Evolutionary conservation across 1,140 invertebrate species (phyloP), one percentile per base, ranked within the genome.

Genomic region (Lepidurus packardi): DNA sequence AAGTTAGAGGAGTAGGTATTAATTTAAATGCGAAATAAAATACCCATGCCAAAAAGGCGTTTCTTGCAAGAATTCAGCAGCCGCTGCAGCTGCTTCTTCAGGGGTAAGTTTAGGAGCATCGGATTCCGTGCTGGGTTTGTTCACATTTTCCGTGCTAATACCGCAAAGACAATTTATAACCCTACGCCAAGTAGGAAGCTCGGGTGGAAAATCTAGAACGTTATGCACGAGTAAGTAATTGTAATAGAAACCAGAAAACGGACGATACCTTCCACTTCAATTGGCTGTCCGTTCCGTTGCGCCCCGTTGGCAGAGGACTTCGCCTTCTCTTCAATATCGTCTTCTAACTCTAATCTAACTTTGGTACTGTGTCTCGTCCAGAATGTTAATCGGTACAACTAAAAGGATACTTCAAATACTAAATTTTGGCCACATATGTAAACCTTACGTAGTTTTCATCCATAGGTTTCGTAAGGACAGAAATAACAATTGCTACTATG

Each of bases 381-480:
- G 34, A 41, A 75, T 7, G 74, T 42, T 42, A 43, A 11, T 9
- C 74, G 8, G n/a, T 75, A 9, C 10, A 42, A 43, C 43, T 42
- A 75, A 21, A 75, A 7, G 1, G 16, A 13, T 25, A 0, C 65
- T 24, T 73, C 2, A 73, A 16, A 73, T n/a, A 73, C 4, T n/a
- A n/a, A 34, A 34, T 34, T 34, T 2, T 34, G 34, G 4, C 2
- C 34, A 34, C 34, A 34, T 34, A 34, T 4, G 34, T 34, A 4
- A 34, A 4, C 79, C 83, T 83, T 81, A 86, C 85, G 77, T 83
- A 82, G 43, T 83, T 81, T 21, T 81, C 76, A 11, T 83, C 82
- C 44, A 85, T 85, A 16, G 84, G 84, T 73, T 85, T 82, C 0
- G 88, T 88, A 2, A 85, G 77, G 5, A 85, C 80, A 41, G 84